These are phyloP conservation scores for Eupithecia abbreviata DNA, from an alignment of 2,888 invertebrate species.

Conservation along the genomic window DNA sequence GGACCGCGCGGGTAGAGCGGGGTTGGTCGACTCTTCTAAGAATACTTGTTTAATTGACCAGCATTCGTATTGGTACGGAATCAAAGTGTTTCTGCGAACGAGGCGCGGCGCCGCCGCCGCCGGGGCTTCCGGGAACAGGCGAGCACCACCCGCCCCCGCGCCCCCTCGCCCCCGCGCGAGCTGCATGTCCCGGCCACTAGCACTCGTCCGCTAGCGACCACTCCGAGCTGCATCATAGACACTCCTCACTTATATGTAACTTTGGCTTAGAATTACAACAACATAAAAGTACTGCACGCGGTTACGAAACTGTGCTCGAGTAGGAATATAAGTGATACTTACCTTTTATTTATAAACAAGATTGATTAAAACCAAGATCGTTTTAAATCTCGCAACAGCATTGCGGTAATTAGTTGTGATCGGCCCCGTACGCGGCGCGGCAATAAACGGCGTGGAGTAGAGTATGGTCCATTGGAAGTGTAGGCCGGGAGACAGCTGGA, in stretches of 20 bases:
- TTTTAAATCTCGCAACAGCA: not conserved
- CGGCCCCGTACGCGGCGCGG: not conserved
- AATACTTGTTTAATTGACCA: not conserved
- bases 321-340: not conserved
- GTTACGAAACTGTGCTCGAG: not conserved
- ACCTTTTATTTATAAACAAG: not conserved
- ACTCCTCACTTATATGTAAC: too few species aligned
- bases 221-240: too few species aligned
- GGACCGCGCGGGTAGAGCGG: not conserved
- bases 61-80: not conserved
- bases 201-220: too few species aligned
- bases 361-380: not conserved
- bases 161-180: not conserved
- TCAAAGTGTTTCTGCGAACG: constrained; percentile 4
- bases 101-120: not conserved
- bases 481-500: not conserved
- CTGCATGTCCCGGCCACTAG: too few species aligned
- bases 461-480: not conserved
- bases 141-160: not conserved
- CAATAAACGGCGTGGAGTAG: not conserved
- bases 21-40: not conserved
- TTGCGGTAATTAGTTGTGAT: not conserved
- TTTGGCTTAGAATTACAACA: too few species aligned
- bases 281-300: not conserved
- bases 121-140: not conserved